These are phyloP conservation scores for Theocolax elegans DNA, from an alignment of 1,140 invertebrate genomes.

Conservation along the genomic window DNA sequence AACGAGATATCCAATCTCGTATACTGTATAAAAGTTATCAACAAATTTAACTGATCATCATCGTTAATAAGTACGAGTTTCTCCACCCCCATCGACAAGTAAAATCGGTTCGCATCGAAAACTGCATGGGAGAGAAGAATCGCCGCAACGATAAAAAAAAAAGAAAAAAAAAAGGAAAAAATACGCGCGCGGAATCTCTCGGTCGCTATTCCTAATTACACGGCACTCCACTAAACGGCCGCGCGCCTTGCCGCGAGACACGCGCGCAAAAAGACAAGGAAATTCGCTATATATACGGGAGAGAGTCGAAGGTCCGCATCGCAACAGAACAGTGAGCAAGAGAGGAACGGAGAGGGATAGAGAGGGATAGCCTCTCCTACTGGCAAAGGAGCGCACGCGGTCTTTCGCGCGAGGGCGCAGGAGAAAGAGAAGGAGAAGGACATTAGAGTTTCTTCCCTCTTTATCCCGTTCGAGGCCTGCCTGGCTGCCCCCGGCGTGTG, in stretches of 20 bases:
- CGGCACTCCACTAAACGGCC: no score
- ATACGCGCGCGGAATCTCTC: neutral
- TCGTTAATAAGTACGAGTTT: no score
- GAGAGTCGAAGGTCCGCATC: constrained; percentile 3
- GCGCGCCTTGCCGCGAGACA: no score
- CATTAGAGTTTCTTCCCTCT: constrained; percentile 1
- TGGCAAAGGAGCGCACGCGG: constrained; percentile 9
- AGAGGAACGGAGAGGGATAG: neutral
- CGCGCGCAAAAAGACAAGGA: neutral
- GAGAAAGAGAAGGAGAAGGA: neutral
- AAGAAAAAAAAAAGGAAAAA: neutral
- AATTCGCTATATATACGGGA: constrained; percentile 1
- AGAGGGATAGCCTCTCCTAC: neutral
- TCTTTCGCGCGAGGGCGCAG: neutral
- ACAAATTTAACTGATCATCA: no score
- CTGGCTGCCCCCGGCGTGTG: constrained; percentile 7
- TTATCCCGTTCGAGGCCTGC: neutral
- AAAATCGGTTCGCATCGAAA: no score
- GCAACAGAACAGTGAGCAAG: constrained; percentile 7
- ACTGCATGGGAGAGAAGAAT: no score
- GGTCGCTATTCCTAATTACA: constrained; percentile 7
- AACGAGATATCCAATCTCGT: no score
- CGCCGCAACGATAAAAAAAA: no score
- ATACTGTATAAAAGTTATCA: no score
- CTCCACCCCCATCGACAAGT: no score